Percentiles rank a stretch among this genome's conserved stretches.
Conservation (phyloP, 1,140 invertebrate genomes). For the Heliothis virescens region DNA sequence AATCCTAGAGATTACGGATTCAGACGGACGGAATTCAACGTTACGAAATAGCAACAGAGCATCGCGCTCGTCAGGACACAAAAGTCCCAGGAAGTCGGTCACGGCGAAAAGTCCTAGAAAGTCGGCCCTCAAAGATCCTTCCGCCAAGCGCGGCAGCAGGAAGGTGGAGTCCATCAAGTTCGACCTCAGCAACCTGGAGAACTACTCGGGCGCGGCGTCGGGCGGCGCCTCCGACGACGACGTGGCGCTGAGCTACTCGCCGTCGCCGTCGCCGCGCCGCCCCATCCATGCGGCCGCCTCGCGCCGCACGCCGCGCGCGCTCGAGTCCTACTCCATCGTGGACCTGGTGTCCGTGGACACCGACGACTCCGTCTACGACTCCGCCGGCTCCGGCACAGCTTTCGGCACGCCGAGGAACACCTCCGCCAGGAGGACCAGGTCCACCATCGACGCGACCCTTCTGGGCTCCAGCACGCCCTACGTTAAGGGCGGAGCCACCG, state of each 20-base stretch:
- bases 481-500: slow-evolving; percentile 29
- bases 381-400: slow-evolving; percentile 56
- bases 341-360: slow-evolving; percentile 75
- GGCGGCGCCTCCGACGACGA: slow-evolving; percentile 53
- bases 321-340: slow-evolving; percentile 76
- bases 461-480: slow-evolving; percentile 71
- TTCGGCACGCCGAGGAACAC: slow-evolving; percentile 62
- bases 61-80: slow-evolving; percentile 46
- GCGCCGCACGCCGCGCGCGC: slow-evolving; percentile 56
- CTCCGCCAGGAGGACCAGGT: slow-evolving; percentile 54
- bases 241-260: slow-evolving; percentile 65
- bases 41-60: slow-evolving; percentile 15
- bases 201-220: slow-evolving; percentile 40
- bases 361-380: slow-evolving; percentile 65
- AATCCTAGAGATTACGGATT: slow-evolving; percentile 59
- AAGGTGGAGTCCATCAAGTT: slow-evolving; percentile 80
- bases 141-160: slow-evolving; percentile 54
- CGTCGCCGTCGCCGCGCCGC: slow-evolving; percentile 54
- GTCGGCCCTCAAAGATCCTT: slow-evolving; percentile 72
- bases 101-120: slow-evolving; percentile 64
- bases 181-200: slow-evolving; percentile 74
- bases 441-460: slow-evolving; percentile 53
- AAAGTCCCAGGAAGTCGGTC: slow-evolving; percentile 52
- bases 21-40: slow-evolving; percentile 47
- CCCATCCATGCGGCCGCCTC: slow-evolving; percentile 55